phyloP scores from a whole-genome alignment of 2,113 vertebrate species.

The Orientallactaga bullata region DNA sequence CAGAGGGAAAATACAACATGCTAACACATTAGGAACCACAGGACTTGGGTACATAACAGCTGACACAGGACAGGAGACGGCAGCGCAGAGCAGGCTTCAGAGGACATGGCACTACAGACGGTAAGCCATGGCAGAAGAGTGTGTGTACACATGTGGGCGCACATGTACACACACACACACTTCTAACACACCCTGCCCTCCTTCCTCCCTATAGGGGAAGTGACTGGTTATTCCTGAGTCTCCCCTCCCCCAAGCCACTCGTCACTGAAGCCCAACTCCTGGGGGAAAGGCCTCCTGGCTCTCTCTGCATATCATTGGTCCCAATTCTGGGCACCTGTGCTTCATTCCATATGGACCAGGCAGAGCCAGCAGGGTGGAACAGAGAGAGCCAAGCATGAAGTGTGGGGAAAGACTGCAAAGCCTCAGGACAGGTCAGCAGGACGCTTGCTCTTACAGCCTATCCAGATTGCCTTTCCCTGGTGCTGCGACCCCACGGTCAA shows the following conservation, averaged over 20 bases:
- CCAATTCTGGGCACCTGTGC: not conserved
- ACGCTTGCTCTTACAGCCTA: rapidly evolving
- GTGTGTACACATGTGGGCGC: no score
- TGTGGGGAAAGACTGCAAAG: not conserved
- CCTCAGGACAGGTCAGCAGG: not conserved
- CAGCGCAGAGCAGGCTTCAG: no score
- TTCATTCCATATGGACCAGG: rapidly evolving
- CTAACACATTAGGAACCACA: no score
- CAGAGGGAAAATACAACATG: not conserved
- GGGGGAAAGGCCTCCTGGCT: no score
- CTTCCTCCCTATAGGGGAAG: not conserved
- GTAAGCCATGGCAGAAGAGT: no score
- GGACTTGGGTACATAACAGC: no score
- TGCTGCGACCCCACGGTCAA: rapidly evolving
- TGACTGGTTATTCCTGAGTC: no score
- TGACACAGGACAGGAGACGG: not conserved
- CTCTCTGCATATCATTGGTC: rapidly evolving
- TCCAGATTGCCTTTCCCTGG: rapidly evolving
- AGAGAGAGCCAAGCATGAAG: not conserved
- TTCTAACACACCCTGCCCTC: no score
- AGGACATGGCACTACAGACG: no score
- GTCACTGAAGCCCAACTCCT: not conserved
- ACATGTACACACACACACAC: not conserved
- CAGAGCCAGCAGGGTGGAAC: not conserved
- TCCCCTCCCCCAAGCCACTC: not conserved